phyloP scores from a whole-genome alignment of 2,113 vertebrate genomes.

The Morone chrysops region DNA sequence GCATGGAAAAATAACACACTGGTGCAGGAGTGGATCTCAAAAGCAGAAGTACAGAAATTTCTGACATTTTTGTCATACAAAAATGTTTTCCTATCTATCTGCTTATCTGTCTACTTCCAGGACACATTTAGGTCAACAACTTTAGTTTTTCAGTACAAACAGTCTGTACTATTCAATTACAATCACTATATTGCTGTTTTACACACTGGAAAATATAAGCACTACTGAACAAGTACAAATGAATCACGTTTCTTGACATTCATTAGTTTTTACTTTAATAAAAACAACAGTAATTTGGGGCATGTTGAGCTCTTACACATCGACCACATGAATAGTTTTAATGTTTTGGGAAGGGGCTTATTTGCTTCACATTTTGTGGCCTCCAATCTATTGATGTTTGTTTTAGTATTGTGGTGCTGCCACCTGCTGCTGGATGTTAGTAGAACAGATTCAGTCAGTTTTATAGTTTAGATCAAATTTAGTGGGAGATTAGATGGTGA shows the following conservation, averaged over 20 bases:
- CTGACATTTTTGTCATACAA: conserved; percentile 35
- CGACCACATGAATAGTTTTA: background rate
- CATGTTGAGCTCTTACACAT: background rate
- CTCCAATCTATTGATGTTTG: background rate
- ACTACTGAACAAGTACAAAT: conserved; percentile 5
- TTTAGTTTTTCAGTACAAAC: conserved; percentile 22
- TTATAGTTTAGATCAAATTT: background rate
- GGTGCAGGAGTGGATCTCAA: background rate
- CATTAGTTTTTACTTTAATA: background rate
- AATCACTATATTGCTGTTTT: background rate
- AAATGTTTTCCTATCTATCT: conserved; percentile 23
- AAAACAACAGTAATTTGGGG: background rate
- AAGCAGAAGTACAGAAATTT: conserved; percentile 57
- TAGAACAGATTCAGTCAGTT: conserved; percentile 2
- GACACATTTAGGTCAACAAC: conserved; percentile 14
- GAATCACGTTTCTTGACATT: background rate
- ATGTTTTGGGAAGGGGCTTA: background rate
- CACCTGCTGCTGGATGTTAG: conserved; percentile 61
- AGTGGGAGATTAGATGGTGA: background rate
- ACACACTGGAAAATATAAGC: background rate
- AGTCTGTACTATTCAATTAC: conserved; percentile 24
- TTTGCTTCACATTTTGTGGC: background rate
- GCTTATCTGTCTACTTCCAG: background rate
- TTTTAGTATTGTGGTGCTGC: conserved; percentile 67
- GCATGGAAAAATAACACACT: conserved; percentile 25